These are phyloP conservation scores for Glyptemys insculpta DNA, from an alignment of 2,797 vertebrate genomes.

Conservation along the genomic window DNA sequence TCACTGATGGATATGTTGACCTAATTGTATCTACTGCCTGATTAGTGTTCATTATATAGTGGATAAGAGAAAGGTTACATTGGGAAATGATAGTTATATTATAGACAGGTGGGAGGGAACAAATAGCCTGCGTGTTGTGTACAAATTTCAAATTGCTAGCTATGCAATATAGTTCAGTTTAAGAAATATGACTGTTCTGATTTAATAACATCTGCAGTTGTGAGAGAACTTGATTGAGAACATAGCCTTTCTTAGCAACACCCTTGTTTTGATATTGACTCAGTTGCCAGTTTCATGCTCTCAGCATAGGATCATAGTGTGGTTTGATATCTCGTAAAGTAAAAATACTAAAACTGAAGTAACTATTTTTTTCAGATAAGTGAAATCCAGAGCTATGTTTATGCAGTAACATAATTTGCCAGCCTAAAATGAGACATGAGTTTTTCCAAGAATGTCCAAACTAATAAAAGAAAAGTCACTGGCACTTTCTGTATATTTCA, in stretches of 20 bases:
- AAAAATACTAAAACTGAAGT: not conserved
- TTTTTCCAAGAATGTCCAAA: not conserved
- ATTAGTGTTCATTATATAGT: not conserved
- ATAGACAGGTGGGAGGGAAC: not conserved
- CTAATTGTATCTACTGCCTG: not conserved
- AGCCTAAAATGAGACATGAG: not conserved
- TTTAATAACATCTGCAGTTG: not conserved
- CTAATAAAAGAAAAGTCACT: not conserved
- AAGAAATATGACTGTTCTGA: not conserved
- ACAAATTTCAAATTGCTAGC: not conserved
- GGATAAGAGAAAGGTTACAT: not conserved
- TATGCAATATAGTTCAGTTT: not conserved
- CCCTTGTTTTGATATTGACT: not conserved
- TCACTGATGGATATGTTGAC: not conserved
- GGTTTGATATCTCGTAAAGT: not conserved
- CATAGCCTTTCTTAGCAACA: not conserved
- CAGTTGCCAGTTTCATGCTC: not conserved
- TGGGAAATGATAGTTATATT: not conserved
- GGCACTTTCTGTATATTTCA: not conserved
- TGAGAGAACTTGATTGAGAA: not conserved
- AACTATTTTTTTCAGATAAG: not conserved
- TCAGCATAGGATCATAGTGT: accelerated
- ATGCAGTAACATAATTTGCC: not conserved
- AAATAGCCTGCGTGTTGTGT: accelerated
- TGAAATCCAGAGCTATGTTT: not conserved